Evolutionary conservation across 2,797 vertebrate species (phyloP).

Genomic region (Petrocephalus sullivani): DNA sequence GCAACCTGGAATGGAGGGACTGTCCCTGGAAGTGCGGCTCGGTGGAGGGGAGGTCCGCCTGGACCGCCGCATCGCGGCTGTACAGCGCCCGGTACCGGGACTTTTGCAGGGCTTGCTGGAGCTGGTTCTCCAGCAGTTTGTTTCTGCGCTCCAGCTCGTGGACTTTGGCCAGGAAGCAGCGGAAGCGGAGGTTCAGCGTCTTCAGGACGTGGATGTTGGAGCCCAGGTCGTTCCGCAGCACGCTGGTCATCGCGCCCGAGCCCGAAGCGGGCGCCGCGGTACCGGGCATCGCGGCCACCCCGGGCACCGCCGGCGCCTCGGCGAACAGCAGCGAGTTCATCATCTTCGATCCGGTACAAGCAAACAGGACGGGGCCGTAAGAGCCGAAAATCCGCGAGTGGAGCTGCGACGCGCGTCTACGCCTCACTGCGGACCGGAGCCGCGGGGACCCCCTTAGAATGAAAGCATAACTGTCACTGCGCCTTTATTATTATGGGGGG

Average conservation of each 20-base stretch:
- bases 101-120: conserved; percentile 68
- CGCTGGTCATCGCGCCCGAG: conserved; percentile 70
- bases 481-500: conserved; percentile 34
- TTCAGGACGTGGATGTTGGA: conserved; percentile 94
- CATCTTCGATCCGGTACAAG: conserved; percentile 39
- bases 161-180: conserved; percentile 93
- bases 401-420: conserved; percentile 30
- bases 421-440: conserved; percentile 22
- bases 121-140: conserved; percentile 85
- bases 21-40: not conserved
- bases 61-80: conserved; percentile 76
- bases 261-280: conserved; percentile 42
- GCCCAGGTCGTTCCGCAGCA: conserved; percentile 88
- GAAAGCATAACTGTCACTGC: conserved; percentile 38
- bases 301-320: conserved; percentile 60
- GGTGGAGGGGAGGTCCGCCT: conserved; percentile 65
- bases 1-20: conserved; percentile 65
- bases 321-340: conserved; percentile 77
- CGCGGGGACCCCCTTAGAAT: conserved; percentile 34
- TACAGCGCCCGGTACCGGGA: conserved; percentile 68
- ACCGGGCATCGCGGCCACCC: conserved; percentile 34
- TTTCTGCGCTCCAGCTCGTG: conserved; percentile 92
- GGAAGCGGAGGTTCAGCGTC: conserved; percentile 90
- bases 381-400: conserved; percentile 21
- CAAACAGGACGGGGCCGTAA: conserved; percentile 10